Base-by-base conservation (phyloP, 2,113 vertebrate genomes). In the Talpa occidentalis region DNA sequence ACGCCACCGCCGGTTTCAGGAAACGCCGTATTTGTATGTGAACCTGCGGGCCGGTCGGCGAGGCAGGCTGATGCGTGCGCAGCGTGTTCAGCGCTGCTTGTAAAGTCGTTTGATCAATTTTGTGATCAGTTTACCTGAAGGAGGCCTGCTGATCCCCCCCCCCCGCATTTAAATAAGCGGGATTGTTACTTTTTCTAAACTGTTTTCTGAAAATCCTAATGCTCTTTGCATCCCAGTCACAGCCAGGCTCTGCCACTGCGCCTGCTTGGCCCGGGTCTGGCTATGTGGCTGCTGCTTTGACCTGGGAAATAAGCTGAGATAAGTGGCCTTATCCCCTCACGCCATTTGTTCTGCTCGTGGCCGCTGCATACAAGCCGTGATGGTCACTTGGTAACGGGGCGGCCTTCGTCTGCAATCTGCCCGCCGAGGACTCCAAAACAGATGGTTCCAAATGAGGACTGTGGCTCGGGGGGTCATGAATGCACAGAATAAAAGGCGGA, bases 161-260 rank as follows among this genome's bases (percentile, higher is more conserved):
- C 44, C 47, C 49, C 49, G 90, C 30, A 24, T 93, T 96, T 97
- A 87, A 30, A 85, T 96, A 96, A 98, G 96, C 60, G 73, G 88
- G 96, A 92, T 90, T 97, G 98, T 96, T 96, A 94, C 93, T 95
- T 95, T 94, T 47, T 76, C 78, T 94, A 95, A 95, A 93, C 93
- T 54, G 72, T 97, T 98, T 97, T 95, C 88, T 95, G 60, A 76
- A 88, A 91, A 95, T 96, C 93, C 89, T 96, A 62, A 97, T 98
- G 88, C 66, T 78, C 47, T 97, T 97, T 92, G 28, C 83, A 96
- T 88, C 92, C 93, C 96, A 81, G 22, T 96, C 97, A 69, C 91
- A 83, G 95, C 77, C 81, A 94, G 0, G 90, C 47, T 82, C 47
- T 6, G 6, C 12, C 54, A 49, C 87, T 95, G 56, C 35, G 52